phyloP scores from a whole-genome alignment of 2,113 vertebrate species.

The Chaetorhynchus papuensis region DNA sequence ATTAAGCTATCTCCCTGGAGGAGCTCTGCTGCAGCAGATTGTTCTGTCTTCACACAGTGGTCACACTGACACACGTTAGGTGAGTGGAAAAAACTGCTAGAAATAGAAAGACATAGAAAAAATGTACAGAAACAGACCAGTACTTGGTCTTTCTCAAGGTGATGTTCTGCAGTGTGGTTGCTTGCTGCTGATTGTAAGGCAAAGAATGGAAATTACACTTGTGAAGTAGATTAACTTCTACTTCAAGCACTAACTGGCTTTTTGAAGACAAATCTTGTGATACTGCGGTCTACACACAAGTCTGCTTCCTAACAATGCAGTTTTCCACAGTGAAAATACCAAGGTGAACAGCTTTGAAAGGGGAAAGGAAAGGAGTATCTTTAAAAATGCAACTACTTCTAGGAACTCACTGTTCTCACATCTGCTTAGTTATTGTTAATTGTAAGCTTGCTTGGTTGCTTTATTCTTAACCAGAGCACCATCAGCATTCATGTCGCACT shows the following conservation, averaged over 20 bases:
- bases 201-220: not conserved
- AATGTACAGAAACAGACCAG: not conserved
- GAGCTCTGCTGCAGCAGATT: not conserved
- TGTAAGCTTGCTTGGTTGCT: not conserved
- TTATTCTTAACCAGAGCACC: not conserved
- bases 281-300: not conserved
- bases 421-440: not conserved
- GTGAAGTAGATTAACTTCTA: not conserved
- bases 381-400: not conserved
- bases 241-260: conserved; percentile 3
- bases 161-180: not conserved
- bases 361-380: not conserved
- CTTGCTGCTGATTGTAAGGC: not conserved
- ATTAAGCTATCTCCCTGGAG: not conserved
- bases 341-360: not conserved
- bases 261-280: not conserved
- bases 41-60: not conserved
- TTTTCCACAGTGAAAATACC: not conserved
- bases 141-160: not conserved
- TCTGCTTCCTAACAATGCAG: not conserved
- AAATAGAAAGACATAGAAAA: not conserved
- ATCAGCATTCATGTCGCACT: not conserved
- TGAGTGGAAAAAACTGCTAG: not conserved
- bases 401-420: not conserved
- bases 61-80: not conserved